Evolutionary conservation across 2,113 vertebrate genomes (phyloP), one percentile per base, ranked within the genome.

Genomic region (Cervus canadensis): DNA sequence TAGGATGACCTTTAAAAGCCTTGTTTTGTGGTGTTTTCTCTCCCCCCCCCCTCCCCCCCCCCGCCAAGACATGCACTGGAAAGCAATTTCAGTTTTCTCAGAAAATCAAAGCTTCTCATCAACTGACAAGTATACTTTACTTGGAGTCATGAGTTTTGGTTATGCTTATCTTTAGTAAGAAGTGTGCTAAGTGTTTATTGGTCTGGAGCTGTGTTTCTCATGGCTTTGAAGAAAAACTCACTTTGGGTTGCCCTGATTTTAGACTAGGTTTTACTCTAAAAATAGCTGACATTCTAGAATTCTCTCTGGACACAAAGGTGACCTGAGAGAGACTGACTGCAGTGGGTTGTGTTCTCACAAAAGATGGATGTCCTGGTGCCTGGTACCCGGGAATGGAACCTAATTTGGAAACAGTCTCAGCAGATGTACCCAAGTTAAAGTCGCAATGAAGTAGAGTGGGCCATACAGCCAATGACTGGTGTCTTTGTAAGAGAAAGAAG

Each of bases 21-120:
- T 78, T 78, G 67, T 84, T 92, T 26, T 62, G 48, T 82, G 45
- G 52, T 90, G 33, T 82, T 60, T 82, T 60, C 62, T 14, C 0
- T 3, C 3, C 21, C 2, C 17, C 17, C 33, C 7, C 40, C 40
- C 4, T 4, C 40, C 40, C 40, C 40, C 40, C 36, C 40, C 40
- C 40, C 40, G 40, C 40, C 40, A 91, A 89, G 93, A 91, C 50
- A 76, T 11, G 76, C 71, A 78, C 82, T 91, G 82, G 50, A 95
- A 94, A 95, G 93, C 36, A 76, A 89, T 96, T 96, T 94, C 78
- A 14, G 88, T 84, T 64, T 95, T 87, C 78, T 57, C 83, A 74
- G 93, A 84, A 52, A 82, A 84, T 79, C 91, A 89, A 64, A 94
- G 89, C 93, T 56, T 83, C 94, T 94, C 82, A 93, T 89, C 95